Evolutionary conservation across 2,113 vertebrate genomes (phyloP).

Genomic region (Noturus placidus): DNA sequence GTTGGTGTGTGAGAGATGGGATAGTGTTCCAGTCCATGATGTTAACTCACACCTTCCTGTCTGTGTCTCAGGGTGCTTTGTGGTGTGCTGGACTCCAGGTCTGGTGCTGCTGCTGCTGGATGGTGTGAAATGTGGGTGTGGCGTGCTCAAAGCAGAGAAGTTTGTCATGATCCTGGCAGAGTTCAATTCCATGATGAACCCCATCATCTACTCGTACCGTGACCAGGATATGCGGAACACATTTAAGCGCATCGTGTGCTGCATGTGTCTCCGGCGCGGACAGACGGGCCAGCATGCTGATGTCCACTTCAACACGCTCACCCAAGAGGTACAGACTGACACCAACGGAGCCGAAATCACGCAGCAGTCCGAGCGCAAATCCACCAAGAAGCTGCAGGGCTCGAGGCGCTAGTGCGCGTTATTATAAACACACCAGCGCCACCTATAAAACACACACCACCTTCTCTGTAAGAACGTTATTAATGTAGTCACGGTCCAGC

Average conservation of each 20-base stretch:
- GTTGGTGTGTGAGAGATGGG: neutral
- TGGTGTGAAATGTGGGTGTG: slow-evolving; percentile 55
- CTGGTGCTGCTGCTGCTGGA: slow-evolving; percentile 85
- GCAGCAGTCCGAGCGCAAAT: slow-evolving; percentile 31
- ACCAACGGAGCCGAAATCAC: slow-evolving; percentile 54
- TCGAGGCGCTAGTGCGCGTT: neutral
- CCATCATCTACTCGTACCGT: slow-evolving; percentile 76
- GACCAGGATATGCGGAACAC: slow-evolving; percentile 73
- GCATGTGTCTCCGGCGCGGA: slow-evolving; percentile 31
- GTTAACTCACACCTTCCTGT: neutral
- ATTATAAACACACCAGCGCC: neutral
- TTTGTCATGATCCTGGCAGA: slow-evolving; percentile 75
- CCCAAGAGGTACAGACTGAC: slow-evolving; percentile 73
- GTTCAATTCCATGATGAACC: slow-evolving; percentile 74
- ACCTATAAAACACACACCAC: neutral
- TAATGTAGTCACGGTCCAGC: neutral
- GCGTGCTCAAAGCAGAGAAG: slow-evolving; percentile 69
- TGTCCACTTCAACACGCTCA: slow-evolving; percentile 67
- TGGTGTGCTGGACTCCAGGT: slow-evolving; percentile 86
- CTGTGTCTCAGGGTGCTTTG: slow-evolving; percentile 66
- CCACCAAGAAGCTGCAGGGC: neutral
- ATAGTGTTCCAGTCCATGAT: neutral
- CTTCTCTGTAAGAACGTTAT: no score
- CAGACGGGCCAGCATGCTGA: slow-evolving; percentile 13
- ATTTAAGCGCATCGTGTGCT: slow-evolving; percentile 70